Evolutionary conservation across 2,888 invertebrate species (phyloP).

Genomic region (Enchytraeus crypticus): DNA sequence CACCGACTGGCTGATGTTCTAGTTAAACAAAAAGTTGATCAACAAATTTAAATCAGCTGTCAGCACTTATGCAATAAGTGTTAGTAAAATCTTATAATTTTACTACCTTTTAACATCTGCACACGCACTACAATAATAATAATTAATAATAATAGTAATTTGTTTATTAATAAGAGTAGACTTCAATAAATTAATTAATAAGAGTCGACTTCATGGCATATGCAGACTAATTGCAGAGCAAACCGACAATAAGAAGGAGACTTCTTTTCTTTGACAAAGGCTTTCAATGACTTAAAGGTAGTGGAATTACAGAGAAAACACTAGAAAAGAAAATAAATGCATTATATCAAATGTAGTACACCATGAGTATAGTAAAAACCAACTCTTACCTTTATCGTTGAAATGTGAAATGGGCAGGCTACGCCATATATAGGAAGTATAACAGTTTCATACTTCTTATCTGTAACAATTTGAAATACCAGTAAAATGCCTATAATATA

Average conservation of each 20-base stretch:
- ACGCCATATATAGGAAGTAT: conserved; percentile 92
- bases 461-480: conserved; percentile 51
- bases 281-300: no score
- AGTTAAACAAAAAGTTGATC: conserved; percentile 14
- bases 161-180: no score
- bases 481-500: no score
- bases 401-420: conserved; percentile 95
- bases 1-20: conserved; percentile 92
- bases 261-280: no score
- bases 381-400: conserved; percentile 84
- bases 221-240: no score
- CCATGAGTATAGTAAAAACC: no score
- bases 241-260: no score
- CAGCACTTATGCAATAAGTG: not conserved
- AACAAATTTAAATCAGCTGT: not conserved
- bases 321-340: not conserved
- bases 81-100: not conserved
- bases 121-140: no score
- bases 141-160: no score
- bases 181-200: no score
- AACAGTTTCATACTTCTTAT: conserved; percentile 95
- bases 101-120: no score
- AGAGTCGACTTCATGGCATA: not conserved
- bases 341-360: not conserved
- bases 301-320: not conserved